Evolutionary conservation across 2,797 vertebrate genomes (phyloP), one percentile per base, ranked within the genome.

Genomic region (Anguilla marmorata): DNA sequence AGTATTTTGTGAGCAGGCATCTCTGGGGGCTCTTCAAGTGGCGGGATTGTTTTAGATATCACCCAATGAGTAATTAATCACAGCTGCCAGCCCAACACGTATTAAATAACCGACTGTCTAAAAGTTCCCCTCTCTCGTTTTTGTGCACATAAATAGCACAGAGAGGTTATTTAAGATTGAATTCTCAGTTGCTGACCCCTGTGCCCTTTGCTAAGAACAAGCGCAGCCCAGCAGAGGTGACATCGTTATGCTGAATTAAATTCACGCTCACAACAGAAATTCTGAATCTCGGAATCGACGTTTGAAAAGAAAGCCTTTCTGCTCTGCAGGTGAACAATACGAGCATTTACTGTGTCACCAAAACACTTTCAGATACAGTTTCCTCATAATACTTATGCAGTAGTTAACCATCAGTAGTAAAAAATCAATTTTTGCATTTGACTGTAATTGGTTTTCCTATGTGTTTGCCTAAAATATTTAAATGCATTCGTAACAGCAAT

Each of bases 61-160:
- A 84, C 41, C 33, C 37, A 63, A 60, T 24, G 52, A 80, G 85
- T 80, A 58, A 88, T 58, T 69, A 87, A 87, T 87, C 60, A 87
- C 45, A 16, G 45, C 48, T 56, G 54, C 48, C 58, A 79, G 21
- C 30, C 50, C 66, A 33, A 80, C 33, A 80, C 33, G 41, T 19
- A 63, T 85, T 85, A 30, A 63, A 85, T 50, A 30, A 56, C 41
- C 56, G 27, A 56, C 63, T 54, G 48, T 80, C 52, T 48, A 37
- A 50, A 79, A 45, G 60, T n/a, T 66, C 33, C 9, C 63, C 14
- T 41, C 56, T 37, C 54, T 66, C 6, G 45, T 82, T 50, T 45
- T 82, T 50, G 79, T n/a, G 30, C 33, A 37, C 52, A 86, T 41
- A 86, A 45, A 72, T 45, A 86, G 37, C 21, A 72, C 45, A 7